phyloP scores from a whole-genome alignment of 2,888 invertebrate species.

The Eueremaeus valkanovi region DNA sequence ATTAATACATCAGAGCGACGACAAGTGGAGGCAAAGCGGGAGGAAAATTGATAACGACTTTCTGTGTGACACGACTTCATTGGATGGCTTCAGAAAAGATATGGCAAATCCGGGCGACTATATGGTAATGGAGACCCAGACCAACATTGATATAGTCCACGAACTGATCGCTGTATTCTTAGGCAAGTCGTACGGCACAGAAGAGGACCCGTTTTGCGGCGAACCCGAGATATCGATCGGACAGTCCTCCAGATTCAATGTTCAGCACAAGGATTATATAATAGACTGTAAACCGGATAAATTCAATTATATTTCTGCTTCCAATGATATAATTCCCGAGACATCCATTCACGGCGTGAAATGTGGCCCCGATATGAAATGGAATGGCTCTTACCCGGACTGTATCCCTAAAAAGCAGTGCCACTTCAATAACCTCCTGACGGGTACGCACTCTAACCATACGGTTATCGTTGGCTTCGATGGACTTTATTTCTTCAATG shows the following conservation, averaged over 20 bases:
- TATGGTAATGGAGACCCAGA: conserved; percentile 36
- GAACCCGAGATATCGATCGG: conserved; percentile 32
- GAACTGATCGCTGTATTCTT: conserved; percentile 38
- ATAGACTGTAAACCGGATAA: conserved; percentile 24
- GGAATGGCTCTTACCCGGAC: conserved; percentile 34
- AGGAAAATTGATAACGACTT: conserved; percentile 33
- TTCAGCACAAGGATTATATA: conserved; percentile 22
- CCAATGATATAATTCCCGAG: neutral
- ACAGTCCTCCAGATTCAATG: conserved; percentile 20
- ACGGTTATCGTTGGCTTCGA: neutral
- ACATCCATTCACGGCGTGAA: conserved; percentile 10
- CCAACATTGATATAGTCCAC: conserved; percentile 17
- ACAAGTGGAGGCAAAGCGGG: conserved; percentile 35
- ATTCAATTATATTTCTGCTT: neutral
- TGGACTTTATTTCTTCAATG: conserved; percentile 15
- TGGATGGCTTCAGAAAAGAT: neutral
- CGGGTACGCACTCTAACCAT: neutral
- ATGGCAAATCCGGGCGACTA: conserved; percentile 18
- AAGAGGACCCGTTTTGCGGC: conserved; percentile 37
- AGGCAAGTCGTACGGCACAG: conserved; percentile 27
- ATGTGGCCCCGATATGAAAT: conserved; percentile 38
- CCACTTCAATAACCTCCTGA: neutral
- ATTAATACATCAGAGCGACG: conserved; percentile 33
- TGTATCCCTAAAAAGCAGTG: conserved; percentile 13
- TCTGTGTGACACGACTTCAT: conserved; percentile 20